Conservation (phyloP, 2,888 invertebrate genomes). For the Epinotia demarniana region DNA sequence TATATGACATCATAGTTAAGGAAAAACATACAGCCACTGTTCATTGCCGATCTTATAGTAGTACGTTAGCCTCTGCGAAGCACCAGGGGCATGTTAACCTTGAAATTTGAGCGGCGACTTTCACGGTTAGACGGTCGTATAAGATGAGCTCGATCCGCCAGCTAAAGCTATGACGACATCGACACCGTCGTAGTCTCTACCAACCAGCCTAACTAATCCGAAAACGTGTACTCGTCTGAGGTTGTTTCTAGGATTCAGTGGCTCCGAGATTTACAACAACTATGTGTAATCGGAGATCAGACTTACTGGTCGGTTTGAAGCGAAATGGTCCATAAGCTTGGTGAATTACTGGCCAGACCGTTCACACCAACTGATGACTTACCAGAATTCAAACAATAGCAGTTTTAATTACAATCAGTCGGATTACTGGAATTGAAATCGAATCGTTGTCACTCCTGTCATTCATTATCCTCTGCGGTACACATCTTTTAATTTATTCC, state of each 20-base stretch:
- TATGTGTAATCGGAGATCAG: background rate
- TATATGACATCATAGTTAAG: slow-evolving; percentile 74
- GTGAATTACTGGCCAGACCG: background rate
- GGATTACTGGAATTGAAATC: slow-evolving; percentile 42
- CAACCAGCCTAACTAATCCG: slow-evolving; percentile 32
- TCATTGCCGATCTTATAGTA: slow-evolving; percentile 69
- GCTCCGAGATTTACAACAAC: background rate
- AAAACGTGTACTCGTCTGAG: slow-evolving; percentile 1
- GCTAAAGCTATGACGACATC: slow-evolving; percentile 76
- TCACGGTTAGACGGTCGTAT: slow-evolving; percentile 83
- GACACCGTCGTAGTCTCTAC: slow-evolving; percentile 73
- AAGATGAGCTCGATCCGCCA: slow-evolving; percentile 73
- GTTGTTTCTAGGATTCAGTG: background rate
- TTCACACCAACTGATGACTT: slow-evolving; percentile 65
- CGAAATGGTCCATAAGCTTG: background rate
- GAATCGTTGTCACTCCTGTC: slow-evolving; percentile 10
- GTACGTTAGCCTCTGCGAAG: slow-evolving; percentile 75
- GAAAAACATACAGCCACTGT: slow-evolving; percentile 71
- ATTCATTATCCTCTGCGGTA: background rate
- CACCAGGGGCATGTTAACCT: slow-evolving; percentile 81
- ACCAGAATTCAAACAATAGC: slow-evolving; percentile 52
- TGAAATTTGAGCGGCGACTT: slow-evolving; percentile 84
- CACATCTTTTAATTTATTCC: background rate
- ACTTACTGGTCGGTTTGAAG: background rate
- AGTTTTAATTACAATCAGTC: slow-evolving; percentile 31